Evolutionary conservation across 2,797 vertebrate species (phyloP).

Genomic region (Cheirogaleus major): DNA sequence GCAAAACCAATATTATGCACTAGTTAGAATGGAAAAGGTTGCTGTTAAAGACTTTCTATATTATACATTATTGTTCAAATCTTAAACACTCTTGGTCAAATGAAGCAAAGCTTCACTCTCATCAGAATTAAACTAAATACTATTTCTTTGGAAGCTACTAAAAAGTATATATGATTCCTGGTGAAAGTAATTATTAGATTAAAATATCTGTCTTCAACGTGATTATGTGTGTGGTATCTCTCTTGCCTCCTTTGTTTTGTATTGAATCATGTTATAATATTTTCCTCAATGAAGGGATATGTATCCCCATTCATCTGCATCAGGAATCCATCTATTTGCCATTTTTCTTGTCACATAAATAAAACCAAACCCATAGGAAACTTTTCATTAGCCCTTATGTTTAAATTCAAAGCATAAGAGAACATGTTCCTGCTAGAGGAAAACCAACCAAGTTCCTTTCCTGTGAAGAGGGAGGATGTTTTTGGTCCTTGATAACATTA

Average conservation of each 20-base stretch:
- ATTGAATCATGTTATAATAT: not conserved
- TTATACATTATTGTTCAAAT: conserved; percentile 84
- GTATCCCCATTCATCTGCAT: not conserved
- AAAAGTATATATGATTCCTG: conserved; percentile 80
- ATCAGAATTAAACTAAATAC: conserved; percentile 82
- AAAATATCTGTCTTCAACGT: conserved; percentile 73
- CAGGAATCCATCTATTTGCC: not conserved
- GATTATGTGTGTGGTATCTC: conserved; percentile 9
- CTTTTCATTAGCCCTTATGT: not conserved
- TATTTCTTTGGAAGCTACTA: conserved; percentile 77
- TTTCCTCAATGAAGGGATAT: not conserved
- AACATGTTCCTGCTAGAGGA: not conserved
- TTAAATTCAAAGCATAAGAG: not conserved
- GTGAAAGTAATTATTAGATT: conserved; percentile 79
- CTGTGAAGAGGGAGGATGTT: not conserved
- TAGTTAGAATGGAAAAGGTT: conserved; percentile 86
- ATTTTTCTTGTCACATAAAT: not conserved
- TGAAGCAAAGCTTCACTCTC: conserved; percentile 82
- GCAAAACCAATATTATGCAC: conserved; percentile 92
- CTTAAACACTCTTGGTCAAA: conserved; percentile 85
- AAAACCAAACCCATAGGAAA: not conserved
- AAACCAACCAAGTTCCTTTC: not conserved
- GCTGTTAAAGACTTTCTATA: conserved; percentile 85
- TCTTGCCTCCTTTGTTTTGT: conserved; percentile 23
- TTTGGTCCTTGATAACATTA: not conserved